Percentiles rank a stretch among this genome's conserved stretches.
Conservation (phyloP, 2,113 vertebrate species). For the Daboia siamensis region DNA sequence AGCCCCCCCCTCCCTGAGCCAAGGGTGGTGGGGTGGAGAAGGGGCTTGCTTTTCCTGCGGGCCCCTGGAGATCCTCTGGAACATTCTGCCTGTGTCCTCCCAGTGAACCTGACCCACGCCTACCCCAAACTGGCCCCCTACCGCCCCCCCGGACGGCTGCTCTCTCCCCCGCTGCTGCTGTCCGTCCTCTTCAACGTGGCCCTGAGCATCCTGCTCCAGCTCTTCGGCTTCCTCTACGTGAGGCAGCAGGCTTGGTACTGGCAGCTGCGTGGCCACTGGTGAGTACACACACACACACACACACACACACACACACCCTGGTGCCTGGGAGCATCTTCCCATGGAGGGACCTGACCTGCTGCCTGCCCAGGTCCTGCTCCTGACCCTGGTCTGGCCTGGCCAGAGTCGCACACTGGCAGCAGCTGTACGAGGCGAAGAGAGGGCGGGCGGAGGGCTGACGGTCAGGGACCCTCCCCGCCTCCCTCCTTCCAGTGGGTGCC, state of each 20-base stretch:
- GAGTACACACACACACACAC: neutral
- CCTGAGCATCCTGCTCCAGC: slow-evolving; percentile 53
- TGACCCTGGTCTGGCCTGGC: neutral
- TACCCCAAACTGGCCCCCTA: slow-evolving; percentile 69
- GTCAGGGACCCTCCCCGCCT: neutral
- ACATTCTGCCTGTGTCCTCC: slow-evolving; percentile 10
- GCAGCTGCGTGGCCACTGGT: slow-evolving; percentile 59
- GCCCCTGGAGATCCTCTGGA: neutral
- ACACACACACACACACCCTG: fast-evolving
- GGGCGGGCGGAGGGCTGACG: neutral
- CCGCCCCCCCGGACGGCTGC: slow-evolving; percentile 63
- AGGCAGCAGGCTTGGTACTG: slow-evolving; percentile 72
- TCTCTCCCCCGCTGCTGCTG: slow-evolving; percentile 68
- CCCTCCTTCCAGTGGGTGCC: slow-evolving; percentile 55
- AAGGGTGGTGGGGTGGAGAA: neutral
- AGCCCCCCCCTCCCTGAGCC: neutral
- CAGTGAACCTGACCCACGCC: slow-evolving; percentile 71
- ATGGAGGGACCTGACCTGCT: too few relatives aligned
- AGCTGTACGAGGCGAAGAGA: fast-evolving
- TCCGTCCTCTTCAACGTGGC: slow-evolving; percentile 62
- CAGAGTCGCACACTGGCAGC: neutral
- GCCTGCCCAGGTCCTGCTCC: too few relatives aligned
- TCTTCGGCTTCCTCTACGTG: slow-evolving; percentile 64
- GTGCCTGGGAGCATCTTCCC: neutral
- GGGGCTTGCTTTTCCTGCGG: neutral